Base-by-base conservation (phyloP, 1,140 invertebrate genomes). In the Ips nitidus region DNA sequence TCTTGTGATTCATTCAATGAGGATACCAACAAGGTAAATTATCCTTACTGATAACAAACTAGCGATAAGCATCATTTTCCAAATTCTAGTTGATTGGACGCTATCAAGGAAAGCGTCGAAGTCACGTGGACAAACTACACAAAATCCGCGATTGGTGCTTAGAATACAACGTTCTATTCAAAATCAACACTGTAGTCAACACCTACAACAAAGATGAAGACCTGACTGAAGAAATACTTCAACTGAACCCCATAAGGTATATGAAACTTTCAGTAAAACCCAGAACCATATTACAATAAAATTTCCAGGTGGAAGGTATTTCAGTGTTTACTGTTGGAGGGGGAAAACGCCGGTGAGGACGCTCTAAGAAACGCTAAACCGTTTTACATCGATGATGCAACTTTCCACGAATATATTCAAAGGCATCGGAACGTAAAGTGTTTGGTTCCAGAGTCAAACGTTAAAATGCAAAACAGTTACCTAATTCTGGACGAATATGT, bases 171-270 rank as follows among this genome's bases (percentile, higher is more conserved):
- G 79, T 85, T 5, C 76, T 80, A 2, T 84, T 85, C 68, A 85
- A 85, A 73, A 75, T 85, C 2, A 85, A 85, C 65, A 83, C 83
- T 2, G 84, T 85, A 22, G 80, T 85, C 1, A 84, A 85, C 65
- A 79, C 77, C 3, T 82, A 81, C 72, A 85, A 85, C 72, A 74
- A 79, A 65, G 66, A 81, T 47, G 84, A 85, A 73, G 74, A 84
- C 69, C 83, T 85, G 81, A 66, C 56, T 5, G 76, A 80, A 6
- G 64, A 79, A 41, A 83, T 85, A 40, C 37, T 64, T 7, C 36
- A 74, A 4, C 70, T 85, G 1, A 74, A 80, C 41, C 84, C 84
- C 3, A 76, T 81, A n/a, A 75, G 76, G 74, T 78, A 75, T 45
- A 4, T 45, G 7, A 41, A 39, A 59, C 7, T 4, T 55, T 8